Conservation (phyloP, 2,797 vertebrate species). For the Macrochelys suwanniensis region DNA sequence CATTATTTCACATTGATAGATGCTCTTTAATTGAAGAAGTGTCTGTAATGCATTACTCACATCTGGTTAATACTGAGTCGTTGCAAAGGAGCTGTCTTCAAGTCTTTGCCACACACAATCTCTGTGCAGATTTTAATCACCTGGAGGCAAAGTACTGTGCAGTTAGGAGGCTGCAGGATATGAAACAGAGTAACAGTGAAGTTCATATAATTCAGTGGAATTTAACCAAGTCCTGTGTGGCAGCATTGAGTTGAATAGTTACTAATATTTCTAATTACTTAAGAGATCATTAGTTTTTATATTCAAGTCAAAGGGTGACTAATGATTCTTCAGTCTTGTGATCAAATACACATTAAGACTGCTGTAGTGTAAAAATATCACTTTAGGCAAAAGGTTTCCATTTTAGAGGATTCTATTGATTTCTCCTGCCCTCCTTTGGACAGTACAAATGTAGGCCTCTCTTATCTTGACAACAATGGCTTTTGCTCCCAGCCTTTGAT, state of each 20-base stretch:
- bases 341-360: not conserved
- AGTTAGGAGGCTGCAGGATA: accelerated
- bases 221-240: not conserved
- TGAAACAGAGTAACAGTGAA: not conserved
- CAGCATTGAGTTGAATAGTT: not conserved
- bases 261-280: not conserved
- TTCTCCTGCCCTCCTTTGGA: not conserved
- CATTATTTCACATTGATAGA: accelerated
- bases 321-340: not conserved
- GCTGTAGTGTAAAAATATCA: not conserved
- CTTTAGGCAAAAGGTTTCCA: not conserved
- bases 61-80: not conserved
- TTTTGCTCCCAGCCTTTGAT: not conserved
- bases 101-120: not conserved
- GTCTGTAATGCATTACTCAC: accelerated
- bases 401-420: not conserved
- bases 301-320: not conserved
- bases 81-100: not conserved
- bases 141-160: accelerated
- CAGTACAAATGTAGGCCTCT: not conserved
- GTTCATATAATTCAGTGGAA: not conserved
- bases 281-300: not conserved
- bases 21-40: not conserved
- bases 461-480: not conserved
- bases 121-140: not conserved